Conservation (phyloP, 2,888 invertebrate species). For the Aspidiotus destructor region DNA sequence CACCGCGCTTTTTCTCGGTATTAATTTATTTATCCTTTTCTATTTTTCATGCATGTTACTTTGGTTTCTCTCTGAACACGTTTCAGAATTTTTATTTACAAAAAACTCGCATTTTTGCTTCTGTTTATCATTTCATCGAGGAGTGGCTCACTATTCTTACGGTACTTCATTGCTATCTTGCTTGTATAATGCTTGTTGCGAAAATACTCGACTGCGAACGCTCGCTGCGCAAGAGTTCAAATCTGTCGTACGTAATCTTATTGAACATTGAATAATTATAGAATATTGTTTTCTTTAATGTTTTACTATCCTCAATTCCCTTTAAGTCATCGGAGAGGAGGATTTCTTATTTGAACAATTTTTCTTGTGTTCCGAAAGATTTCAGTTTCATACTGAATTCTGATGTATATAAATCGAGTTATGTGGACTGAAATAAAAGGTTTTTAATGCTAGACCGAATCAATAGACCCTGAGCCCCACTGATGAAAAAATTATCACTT, state of each 20-base stretch:
- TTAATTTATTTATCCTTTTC: neutral
- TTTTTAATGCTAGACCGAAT: too few relatives aligned
- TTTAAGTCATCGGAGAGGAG: neutral
- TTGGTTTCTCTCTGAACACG: constrained; percentile 1
- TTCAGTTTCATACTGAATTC: neutral
- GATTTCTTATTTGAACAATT: neutral
- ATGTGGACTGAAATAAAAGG: too few relatives aligned
- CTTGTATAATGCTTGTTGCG: constrained; percentile 26
- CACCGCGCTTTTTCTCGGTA: neutral
- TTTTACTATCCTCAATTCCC: neutral
- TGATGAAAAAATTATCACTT: too few relatives aligned
- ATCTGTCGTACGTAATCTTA: constrained; percentile 2
- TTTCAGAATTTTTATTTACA: constrained; percentile 20
- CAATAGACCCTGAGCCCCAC: too few relatives aligned
- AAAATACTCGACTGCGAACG: constrained; percentile 19
- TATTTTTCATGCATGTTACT: constrained; percentile 11
- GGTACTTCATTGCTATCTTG: constrained; percentile 26
- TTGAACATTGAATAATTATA: neutral
- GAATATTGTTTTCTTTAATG: neutral
- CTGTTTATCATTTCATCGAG: constrained; percentile 28
- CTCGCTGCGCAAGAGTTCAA: constrained; percentile 3
- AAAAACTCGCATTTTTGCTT: constrained; percentile 27
- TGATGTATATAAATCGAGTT: too few relatives aligned
- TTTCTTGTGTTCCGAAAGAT: neutral
- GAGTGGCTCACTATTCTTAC: constrained; percentile 30